Conservation (phyloP, 1,140 invertebrate species). For the Elymnias hypermnestra region DNA sequence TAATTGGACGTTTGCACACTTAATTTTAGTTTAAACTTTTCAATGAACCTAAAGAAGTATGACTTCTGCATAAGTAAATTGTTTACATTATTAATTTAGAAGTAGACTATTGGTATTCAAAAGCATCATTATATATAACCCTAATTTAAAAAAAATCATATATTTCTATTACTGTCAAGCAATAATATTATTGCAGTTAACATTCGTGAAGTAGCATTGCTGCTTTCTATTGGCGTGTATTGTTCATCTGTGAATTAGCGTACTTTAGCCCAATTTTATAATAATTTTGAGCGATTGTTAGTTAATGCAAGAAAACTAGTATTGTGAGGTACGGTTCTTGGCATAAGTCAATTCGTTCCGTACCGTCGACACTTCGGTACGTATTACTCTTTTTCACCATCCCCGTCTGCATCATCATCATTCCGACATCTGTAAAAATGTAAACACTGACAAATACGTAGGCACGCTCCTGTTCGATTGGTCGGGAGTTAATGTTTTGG, state of each 20-base stretch:
- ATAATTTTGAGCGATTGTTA: constrained; percentile 57
- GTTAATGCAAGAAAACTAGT: constrained; percentile 68
- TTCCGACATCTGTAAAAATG: constrained; percentile 94
- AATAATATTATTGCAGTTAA: constrained; percentile 20
- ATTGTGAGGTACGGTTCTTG: constrained; percentile 59
- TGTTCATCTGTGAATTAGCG: constrained; percentile 64
- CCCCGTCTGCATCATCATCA: constrained; percentile 95
- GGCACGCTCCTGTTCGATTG: constrained; percentile 46
- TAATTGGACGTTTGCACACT: too few species aligned
- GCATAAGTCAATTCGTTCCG: constrained; percentile 64
- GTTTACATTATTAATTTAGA: background rate
- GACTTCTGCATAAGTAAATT: too few species aligned
- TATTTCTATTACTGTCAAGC: constrained; percentile 16
- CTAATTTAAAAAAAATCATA: constrained; percentile 4
- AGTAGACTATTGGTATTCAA: constrained; percentile 21
- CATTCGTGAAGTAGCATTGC: constrained; percentile 56
- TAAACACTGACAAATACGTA: constrained; percentile 77
- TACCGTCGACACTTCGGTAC: constrained; percentile 89
- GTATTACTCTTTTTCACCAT: constrained; percentile 92
- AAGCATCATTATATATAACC: constrained; percentile 13
- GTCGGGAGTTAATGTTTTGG: constrained; percentile 33
- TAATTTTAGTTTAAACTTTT: too few species aligned
- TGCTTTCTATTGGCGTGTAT: constrained; percentile 63
- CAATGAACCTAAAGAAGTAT: too few species aligned
- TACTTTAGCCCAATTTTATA: constrained; percentile 53